phyloP scores from a whole-genome alignment of 2,113 vertebrate genomes.

The Cyprinodon brontotheroides region DNA sequence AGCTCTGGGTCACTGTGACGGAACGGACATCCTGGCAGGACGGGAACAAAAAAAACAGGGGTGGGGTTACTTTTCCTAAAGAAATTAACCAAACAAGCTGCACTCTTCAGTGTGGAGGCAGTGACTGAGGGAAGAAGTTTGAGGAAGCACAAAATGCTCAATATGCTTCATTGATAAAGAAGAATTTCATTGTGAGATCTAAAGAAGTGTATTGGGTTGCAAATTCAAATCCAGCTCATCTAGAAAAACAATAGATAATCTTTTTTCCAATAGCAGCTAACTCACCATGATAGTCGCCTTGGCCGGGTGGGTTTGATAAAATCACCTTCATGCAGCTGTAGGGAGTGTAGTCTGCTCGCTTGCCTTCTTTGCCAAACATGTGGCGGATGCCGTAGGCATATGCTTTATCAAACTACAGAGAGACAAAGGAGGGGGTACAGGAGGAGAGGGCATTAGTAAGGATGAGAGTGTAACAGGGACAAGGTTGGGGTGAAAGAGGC shows the following conservation, averaged over 20 bases:
- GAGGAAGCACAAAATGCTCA: background rate
- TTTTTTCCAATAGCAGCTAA: constrained; percentile 29
- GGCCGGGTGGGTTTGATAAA: constrained; percentile 91
- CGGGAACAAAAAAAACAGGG: background rate
- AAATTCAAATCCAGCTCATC: background rate
- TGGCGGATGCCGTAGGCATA: constrained; percentile 96
- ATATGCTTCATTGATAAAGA: too few relatives aligned
- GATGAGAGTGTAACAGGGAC: constrained; percentile 57
- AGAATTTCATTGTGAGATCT: too few relatives aligned
- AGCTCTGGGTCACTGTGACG: constrained; percentile 93
- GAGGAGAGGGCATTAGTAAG: constrained; percentile 50
- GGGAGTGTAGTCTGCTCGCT: constrained; percentile 94
- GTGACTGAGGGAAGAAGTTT: background rate
- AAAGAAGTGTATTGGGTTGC: background rate
- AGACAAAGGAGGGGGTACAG: constrained; percentile 6
- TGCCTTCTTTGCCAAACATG: constrained; percentile 96
- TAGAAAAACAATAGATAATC: background rate
- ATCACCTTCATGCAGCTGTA: constrained; percentile 99
- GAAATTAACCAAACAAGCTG: background rate
- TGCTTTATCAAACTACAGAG: constrained; percentile 93
- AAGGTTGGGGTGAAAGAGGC: constrained; percentile 72
- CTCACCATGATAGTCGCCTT: constrained; percentile 98
- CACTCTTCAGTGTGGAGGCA: background rate
- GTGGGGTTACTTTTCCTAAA: background rate
- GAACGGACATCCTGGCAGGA: constrained; percentile 90